These are phyloP conservation scores for Pygoscelis antarcticus DNA, from an alignment of 2,113 vertebrate species.

Conservation along the genomic window DNA sequence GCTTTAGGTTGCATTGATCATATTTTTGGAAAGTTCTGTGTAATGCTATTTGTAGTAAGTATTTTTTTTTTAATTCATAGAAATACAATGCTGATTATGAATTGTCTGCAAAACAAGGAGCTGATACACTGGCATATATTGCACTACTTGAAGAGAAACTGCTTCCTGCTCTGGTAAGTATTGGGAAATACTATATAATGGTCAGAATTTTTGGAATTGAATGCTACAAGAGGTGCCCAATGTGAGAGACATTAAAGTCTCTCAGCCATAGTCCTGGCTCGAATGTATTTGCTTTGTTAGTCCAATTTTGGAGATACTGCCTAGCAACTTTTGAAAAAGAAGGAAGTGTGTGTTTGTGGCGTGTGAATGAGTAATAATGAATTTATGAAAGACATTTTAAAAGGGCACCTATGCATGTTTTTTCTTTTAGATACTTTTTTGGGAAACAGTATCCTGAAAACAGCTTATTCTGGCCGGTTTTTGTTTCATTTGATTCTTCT, in stretches of 20 bases:
- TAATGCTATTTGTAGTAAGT: background rate
- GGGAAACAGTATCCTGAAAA: background rate
- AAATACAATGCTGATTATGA: conserved; percentile 95
- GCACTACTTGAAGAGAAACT: conserved; percentile 95
- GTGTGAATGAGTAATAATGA: background rate
- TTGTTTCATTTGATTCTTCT: background rate
- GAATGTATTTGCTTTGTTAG: background rate
- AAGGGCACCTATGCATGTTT: background rate
- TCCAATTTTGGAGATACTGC: background rate
- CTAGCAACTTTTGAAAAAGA: background rate
- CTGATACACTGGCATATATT: conserved; percentile 95
- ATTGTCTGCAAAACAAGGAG: conserved; percentile 91
- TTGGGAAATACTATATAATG: background rate
- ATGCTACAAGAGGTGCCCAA: background rate
- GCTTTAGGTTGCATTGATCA: background rate
- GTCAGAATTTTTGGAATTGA: background rate
- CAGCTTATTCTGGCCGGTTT: background rate
- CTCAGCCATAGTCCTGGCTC: background rate
- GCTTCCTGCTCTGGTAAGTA: conserved; percentile 86
- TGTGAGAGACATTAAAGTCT: background rate
- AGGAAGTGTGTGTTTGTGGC: background rate
- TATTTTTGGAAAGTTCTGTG: background rate
- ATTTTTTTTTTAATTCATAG: conserved; percentile 66
- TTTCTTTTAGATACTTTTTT: background rate
- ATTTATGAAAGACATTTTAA: background rate